Conservation (phyloP, 2,113 vertebrate species). For the Actinemys pallida region DNA sequence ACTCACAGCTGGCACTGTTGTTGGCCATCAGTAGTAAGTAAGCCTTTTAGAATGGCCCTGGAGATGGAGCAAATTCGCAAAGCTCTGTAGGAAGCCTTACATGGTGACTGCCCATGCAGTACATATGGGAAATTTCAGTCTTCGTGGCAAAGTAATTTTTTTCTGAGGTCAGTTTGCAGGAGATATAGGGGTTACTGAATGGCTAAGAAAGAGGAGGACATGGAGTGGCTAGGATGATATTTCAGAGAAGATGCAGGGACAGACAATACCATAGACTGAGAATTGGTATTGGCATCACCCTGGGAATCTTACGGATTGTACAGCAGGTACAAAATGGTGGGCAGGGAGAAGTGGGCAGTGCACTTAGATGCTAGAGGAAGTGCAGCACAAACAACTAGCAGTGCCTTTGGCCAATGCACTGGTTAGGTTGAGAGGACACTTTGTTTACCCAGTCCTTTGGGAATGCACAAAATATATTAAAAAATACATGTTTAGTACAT, state of each 20-base stretch:
- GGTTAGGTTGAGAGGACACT: neutral
- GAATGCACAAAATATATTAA: slow-evolving; percentile 18
- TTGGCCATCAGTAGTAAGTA: slow-evolving; percentile 31
- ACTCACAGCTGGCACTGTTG: neutral
- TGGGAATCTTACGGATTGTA: neutral
- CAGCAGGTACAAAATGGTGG: neutral
- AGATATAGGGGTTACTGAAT: slow-evolving; percentile 60
- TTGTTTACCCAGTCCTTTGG: slow-evolving; percentile 14
- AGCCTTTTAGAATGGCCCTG: slow-evolving; percentile 59
- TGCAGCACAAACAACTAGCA: neutral
- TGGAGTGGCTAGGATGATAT: slow-evolving; percentile 5
- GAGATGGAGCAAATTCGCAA: slow-evolving; percentile 51
- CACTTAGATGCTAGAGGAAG: neutral
- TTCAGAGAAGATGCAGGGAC: neutral
- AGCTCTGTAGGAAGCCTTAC: slow-evolving; percentile 65
- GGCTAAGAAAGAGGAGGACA: slow-evolving; percentile 49
- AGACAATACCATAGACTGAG: neutral
- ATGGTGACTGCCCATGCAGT: slow-evolving; percentile 53
- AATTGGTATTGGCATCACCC: neutral
- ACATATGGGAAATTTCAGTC: slow-evolving; percentile 44
- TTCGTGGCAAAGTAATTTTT: slow-evolving; percentile 52
- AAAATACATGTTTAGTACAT: neutral
- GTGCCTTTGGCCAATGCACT: neutral
- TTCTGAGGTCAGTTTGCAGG: slow-evolving; percentile 59
- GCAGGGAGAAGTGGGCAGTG: neutral